Conservation (phyloP, 1,140 invertebrate species). For the Drosophila kepulauana region DNA sequence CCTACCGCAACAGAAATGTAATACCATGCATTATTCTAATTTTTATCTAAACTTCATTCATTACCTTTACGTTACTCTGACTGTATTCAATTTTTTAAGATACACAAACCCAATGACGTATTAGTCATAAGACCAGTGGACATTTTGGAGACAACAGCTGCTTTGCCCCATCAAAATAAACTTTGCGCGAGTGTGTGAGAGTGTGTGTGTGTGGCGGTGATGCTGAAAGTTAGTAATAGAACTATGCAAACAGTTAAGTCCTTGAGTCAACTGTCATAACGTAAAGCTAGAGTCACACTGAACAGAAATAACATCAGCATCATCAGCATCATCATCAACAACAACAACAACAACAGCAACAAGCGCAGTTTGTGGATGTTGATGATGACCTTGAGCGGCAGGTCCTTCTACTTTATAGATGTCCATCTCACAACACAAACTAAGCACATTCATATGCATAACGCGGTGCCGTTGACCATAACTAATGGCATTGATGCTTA, state of each 20-base stretch:
- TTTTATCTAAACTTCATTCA: too few relatives aligned
- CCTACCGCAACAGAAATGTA: too few relatives aligned
- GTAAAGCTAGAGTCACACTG: background rate
- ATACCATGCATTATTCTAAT: too few relatives aligned
- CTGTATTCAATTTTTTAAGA: conserved; percentile 1
- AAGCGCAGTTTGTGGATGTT: background rate
- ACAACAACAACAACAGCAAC: background rate
- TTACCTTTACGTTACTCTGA: too few relatives aligned
- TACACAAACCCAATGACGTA: background rate
- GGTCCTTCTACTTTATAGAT: background rate
- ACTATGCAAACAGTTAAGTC: conserved; percentile 23
- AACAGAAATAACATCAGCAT: background rate
- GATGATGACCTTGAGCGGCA: conserved; percentile 16
- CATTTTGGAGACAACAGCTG: background rate
- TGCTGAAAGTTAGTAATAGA: conserved; percentile 22
- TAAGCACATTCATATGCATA: conserved; percentile 26
- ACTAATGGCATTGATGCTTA: conserved; percentile 24
- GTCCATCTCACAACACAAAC: background rate
- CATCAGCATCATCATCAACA: background rate
- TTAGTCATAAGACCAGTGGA: background rate
- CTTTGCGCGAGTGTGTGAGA: background rate
- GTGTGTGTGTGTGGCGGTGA: background rate
- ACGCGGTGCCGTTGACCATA: conserved; percentile 20
- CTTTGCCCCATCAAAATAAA: conserved; percentile 3
- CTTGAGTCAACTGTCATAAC: conserved; percentile 11